Percentiles rank a stretch among this genome's conserved stretches.
Evolutionary conservation across 2,797 vertebrate species (phyloP).

Genomic region (Clarias laeviceps): DNA sequence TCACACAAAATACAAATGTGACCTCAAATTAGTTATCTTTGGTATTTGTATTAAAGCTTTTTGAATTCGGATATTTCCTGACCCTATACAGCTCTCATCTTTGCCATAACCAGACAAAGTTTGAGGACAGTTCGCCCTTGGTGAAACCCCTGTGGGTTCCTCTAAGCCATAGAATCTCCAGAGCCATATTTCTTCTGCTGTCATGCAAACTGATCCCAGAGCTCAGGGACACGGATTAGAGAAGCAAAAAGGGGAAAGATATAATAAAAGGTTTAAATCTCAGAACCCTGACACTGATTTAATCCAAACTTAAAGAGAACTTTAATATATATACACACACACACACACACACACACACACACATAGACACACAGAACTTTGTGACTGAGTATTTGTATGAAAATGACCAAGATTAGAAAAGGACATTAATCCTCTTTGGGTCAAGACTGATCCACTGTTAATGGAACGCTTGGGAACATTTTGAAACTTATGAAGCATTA

Average conservation of each 20-base stretch:
- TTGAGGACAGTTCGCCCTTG: constrained; percentile 48
- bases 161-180: constrained; percentile 48
- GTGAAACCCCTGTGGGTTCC: constrained; percentile 42
- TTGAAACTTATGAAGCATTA: not conserved
- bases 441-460: not conserved
- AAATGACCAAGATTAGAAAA: not conserved
- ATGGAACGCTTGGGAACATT: not conserved
- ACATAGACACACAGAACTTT: not conserved
- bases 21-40: not conserved
- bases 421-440: not conserved
- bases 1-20: not conserved
- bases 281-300: constrained; percentile 27
- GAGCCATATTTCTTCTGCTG: constrained; percentile 37
- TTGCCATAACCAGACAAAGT: constrained; percentile 12
- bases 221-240: constrained; percentile 54
- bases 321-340: not conserved
- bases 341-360: too few relatives aligned
- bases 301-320: constrained; percentile 32
- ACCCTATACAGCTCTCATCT: not conserved
- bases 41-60: not conserved
- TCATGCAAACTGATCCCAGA: constrained; percentile 33
- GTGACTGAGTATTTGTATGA: too few relatives aligned
- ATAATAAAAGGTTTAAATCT: constrained; percentile 36
- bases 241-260: constrained; percentile 26
- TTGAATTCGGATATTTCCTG: not conserved